Conservation (phyloP, 2,797 vertebrate genomes). For the Hydrocynus forskahlii region DNA sequence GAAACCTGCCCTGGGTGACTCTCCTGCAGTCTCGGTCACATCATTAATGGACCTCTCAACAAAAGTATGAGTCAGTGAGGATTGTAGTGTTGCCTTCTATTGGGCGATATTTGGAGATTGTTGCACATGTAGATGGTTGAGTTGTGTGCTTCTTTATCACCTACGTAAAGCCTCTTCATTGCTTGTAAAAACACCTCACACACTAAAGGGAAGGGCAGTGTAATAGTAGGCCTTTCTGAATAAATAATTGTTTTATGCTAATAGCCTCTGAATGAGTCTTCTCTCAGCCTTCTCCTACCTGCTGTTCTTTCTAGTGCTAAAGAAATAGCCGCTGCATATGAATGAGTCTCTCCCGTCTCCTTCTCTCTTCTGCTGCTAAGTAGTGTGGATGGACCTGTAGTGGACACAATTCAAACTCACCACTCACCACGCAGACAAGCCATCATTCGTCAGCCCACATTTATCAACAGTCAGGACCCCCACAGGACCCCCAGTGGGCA, state of each 20-base stretch:
- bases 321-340: conserved; percentile 59
- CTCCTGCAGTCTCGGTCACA: no score
- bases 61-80: background rate
- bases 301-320: conserved; percentile 48
- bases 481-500: no score
- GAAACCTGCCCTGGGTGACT: background rate
- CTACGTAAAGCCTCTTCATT: conserved; percentile 7
- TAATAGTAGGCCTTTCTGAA: conserved; percentile 63
- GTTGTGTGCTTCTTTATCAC: background rate
- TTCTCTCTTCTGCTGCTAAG: background rate
- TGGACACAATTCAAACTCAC: conserved; percentile 23
- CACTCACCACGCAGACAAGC: no score
- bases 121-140: background rate
- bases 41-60: conserved; percentile 4
- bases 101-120: background rate
- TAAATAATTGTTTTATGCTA: conserved; percentile 69
- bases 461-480: no score
- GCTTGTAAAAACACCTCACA: conserved; percentile 49
- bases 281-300: conserved; percentile 61
- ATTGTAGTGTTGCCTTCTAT: conserved; percentile 5
- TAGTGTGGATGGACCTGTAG: conserved; percentile 58
- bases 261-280: conserved; percentile 64
- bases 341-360: conserved; percentile 64
- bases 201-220: conserved; percentile 31
- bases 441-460: no score